phyloP scores from a whole-genome alignment of 1,140 invertebrate species.

The Heliconius nattereri region DNA sequence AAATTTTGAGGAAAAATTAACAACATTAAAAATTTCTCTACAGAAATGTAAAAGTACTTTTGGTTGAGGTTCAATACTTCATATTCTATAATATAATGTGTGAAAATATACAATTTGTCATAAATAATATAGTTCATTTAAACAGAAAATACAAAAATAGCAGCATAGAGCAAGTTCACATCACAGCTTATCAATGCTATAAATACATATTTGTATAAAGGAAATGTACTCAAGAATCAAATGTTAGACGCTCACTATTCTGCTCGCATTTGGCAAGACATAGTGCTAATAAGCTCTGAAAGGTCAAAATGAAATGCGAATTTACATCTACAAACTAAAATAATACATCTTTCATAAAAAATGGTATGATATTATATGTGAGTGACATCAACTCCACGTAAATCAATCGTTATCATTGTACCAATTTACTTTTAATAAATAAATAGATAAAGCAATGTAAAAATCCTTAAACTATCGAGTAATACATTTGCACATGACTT shows the following conservation, averaged over 20 bases:
- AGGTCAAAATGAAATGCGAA: constrained; percentile 20
- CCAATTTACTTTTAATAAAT: no score
- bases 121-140: neutral
- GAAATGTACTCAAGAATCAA: neutral
- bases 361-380: constrained; percentile 1
- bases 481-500: no score
- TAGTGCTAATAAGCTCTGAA: constrained; percentile 4
- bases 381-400: no score
- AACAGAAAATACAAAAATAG: neutral
- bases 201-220: neutral
- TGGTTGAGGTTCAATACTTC: neutral
- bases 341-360: constrained; percentile 22
- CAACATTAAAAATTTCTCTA: neutral
- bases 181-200: neutral
- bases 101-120: neutral
- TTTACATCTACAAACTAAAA: constrained; percentile 24
- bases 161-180: neutral
- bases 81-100: neutral
- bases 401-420: no score
- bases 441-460: no score
- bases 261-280: constrained; percentile 7
- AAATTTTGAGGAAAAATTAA: neutral
- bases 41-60: neutral
- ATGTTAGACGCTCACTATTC: neutral
- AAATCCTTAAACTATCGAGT: no score